Conservation (phyloP, 2,113 vertebrate genomes). For the Petrocephalus microphthalmus region DNA sequence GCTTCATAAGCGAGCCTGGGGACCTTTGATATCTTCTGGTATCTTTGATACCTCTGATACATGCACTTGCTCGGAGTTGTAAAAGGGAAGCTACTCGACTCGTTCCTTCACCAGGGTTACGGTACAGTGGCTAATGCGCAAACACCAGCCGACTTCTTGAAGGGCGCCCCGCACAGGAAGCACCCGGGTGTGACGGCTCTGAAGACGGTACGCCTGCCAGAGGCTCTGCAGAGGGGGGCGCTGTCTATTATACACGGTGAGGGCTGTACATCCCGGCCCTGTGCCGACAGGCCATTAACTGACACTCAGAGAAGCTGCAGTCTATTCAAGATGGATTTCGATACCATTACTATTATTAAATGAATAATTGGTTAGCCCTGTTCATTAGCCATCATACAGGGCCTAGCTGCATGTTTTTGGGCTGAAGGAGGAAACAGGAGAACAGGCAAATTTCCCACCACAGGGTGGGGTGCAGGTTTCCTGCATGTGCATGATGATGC, state of each 20-base stretch:
- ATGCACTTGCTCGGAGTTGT: not conserved
- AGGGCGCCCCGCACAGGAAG: constrained; percentile 59
- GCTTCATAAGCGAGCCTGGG: not conserved
- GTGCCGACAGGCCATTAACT: not conserved
- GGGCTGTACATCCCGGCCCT: not conserved
- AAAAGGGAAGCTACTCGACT: not conserved
- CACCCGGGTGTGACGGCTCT: constrained; percentile 72
- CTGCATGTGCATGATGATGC: too few species aligned
- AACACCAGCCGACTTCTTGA: constrained; percentile 59
- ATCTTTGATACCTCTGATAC: not conserved
- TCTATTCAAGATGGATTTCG: not conserved
- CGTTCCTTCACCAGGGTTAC: constrained; percentile 37
- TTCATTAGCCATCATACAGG: not conserved
- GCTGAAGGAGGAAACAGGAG: not conserved
- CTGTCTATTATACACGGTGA: constrained; percentile 59
- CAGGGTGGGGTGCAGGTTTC: not conserved
- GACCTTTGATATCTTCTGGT: too few species aligned
- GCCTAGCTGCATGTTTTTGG: not conserved
- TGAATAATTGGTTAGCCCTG: not conserved
- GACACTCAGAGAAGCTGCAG: not conserved
- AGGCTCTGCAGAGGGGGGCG: constrained; percentile 54
- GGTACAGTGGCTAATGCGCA: constrained; percentile 43
- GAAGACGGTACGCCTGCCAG: constrained; percentile 59
- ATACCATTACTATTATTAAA: too few species aligned
- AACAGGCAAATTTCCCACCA: not conserved